A percentile compares a stretch with the other conserved stretches of the same genome.
phyloP scores from a whole-genome alignment of 2,797 vertebrate species.

The Merluccius polli region DNA sequence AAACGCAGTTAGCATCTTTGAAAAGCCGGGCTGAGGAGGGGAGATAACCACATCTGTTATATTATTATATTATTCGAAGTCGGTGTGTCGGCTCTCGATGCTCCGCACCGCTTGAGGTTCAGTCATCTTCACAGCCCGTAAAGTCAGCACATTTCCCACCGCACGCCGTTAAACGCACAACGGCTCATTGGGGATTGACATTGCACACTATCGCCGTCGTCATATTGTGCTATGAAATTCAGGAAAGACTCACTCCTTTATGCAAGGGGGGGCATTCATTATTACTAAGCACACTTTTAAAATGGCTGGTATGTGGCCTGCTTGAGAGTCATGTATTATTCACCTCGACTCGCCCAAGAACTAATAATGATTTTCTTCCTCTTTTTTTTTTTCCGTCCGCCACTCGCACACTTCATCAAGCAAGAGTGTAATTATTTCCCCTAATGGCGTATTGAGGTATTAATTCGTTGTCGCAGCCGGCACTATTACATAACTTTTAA shows the following conservation, averaged over 20 bases:
- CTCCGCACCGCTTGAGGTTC: constrained; percentile 54
- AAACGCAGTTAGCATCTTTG: no score
- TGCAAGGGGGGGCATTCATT: constrained; percentile 54
- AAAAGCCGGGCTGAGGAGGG: no score
- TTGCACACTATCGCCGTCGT: constrained; percentile 53
- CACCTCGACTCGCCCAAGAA: constrained; percentile 36
- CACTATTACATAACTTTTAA: background rate
- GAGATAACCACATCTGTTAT: no score
- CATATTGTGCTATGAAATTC: constrained; percentile 54
- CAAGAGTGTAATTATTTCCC: constrained; percentile 48
- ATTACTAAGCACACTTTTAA: constrained; percentile 53
- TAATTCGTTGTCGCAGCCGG: background rate
- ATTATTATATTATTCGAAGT: no score
- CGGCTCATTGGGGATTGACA: constrained; percentile 65
- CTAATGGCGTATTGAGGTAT: constrained; percentile 44
- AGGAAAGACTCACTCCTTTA: constrained; percentile 53
- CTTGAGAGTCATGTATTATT: constrained; percentile 58
- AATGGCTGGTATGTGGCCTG: constrained; percentile 50
- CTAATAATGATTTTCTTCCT: constrained; percentile 37
- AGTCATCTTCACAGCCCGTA: constrained; percentile 73
- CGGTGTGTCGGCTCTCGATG: constrained; percentile 21
- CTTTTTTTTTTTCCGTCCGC: constrained; percentile 28
- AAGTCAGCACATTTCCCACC: constrained; percentile 69
- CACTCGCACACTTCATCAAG: constrained; percentile 51
- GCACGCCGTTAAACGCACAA: constrained; percentile 58